Base-by-base conservation (phyloP, 2,113 vertebrate genomes). In the Hypomesus transpacificus region DNA sequence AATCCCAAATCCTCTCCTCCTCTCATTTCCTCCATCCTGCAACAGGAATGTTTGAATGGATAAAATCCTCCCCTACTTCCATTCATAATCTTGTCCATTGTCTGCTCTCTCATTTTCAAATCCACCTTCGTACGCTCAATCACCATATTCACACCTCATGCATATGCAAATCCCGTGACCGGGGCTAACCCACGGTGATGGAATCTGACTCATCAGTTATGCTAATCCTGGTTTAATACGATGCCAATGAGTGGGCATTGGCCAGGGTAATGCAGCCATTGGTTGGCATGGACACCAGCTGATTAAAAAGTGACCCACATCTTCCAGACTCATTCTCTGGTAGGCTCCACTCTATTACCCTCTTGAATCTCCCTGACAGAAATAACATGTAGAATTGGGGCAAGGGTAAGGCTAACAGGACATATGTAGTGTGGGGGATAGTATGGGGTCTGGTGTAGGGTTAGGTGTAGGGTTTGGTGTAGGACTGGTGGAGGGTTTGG, bases 251-350 rank as follows among this genome's bases (percentile, higher is more conserved):
- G 34, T 34, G 59, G 14, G 28, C 14, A 17, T 63, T 62, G 39
- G 39, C 21, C 14, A 73, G 16, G 59, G n/a, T 21, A 50, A 68
- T 71, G 20, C 9, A 31, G 69, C 17, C 24, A 53, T 57, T 56
- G 60, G 13, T 18, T 61, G 52, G 72, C 21, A 34, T 34, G 20
- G 63, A 5, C 64, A 24, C 14, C 13, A n/a, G 66, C 74, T 74
- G 80, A 90, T 89, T 88, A 88, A 78, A 82, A 73, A n/a, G 17
- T 86, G 88, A 89, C 88, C 91, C 81, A 88, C 54, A 88, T 70
- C 71, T 88, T 80, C 80, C 53, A 13, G 63, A 82, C 74, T 80
- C 75, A 71, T 79, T 86, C 74, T 69, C 67, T 66, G 72, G 71
- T 73, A 65, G 66, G 77, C 75, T 79, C 86, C 84, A 22, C 69